A percentile compares a stretch with the other conserved stretches of the same genome.
Conservation (phyloP, 1,140 invertebrate species). For the Neodiprion fabricii region DNA sequence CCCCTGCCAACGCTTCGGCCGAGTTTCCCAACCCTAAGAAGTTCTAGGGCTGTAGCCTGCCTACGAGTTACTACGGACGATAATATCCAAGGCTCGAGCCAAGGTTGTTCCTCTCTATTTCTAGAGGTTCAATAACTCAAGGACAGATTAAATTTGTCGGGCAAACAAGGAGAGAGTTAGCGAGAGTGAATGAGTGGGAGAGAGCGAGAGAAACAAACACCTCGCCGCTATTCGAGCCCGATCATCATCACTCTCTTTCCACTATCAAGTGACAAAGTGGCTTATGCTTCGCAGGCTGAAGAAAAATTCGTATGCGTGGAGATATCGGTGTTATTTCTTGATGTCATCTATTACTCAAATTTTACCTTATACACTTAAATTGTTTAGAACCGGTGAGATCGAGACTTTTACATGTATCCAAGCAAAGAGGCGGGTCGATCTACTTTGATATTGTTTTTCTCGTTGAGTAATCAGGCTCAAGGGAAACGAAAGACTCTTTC, state of each 20-base stretch:
- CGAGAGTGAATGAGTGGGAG: too few relatives aligned
- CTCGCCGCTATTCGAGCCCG: not conserved
- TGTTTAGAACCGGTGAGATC: too few relatives aligned
- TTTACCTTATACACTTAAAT: too few relatives aligned
- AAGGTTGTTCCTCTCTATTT: conserved; percentile 2
- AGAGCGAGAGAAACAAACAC: too few relatives aligned
- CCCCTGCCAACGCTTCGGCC: not conserved
- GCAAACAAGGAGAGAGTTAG: not conserved
- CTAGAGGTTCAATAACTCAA: conserved; percentile 5
- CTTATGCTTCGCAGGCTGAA: not conserved
- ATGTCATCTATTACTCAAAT: too few relatives aligned
- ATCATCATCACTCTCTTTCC: not conserved
- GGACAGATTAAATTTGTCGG: conserved; percentile 1
- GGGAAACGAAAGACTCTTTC: too few relatives aligned
- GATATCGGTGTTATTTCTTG: too few relatives aligned
- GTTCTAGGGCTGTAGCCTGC: conserved; percentile 1
- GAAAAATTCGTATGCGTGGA: too few relatives aligned
- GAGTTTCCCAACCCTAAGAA: not conserved
- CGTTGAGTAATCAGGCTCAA: too few relatives aligned
- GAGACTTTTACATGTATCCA: too few relatives aligned
- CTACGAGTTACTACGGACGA: not conserved
- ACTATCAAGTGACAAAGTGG: not conserved
- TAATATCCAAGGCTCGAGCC: not conserved
- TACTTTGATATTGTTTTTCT: too few relatives aligned
- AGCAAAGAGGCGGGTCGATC: too few relatives aligned